Evolutionary conservation across 2,113 vertebrate genomes (phyloP).

Genomic region (Crocuta crocuta): DNA sequence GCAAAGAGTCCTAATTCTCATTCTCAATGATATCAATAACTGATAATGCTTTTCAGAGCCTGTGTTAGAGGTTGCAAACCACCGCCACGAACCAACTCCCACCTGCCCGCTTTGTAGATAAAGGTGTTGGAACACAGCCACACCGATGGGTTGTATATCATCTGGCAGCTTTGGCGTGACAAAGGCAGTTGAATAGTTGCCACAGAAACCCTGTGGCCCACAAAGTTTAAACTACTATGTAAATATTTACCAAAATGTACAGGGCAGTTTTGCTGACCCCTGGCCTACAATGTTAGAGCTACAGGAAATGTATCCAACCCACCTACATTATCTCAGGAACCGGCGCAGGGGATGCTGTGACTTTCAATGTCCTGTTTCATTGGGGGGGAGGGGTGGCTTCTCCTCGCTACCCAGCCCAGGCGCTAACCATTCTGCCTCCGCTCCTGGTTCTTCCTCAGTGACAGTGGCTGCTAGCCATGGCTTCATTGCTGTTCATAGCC

Average conservation of each 20-base stretch:
- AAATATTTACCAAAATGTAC: background rate
- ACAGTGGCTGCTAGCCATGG: background rate
- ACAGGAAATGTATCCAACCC: background rate
- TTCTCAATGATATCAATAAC: background rate
- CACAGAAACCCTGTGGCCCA: background rate
- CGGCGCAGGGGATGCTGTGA: background rate
- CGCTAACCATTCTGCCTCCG: background rate
- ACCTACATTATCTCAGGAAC: background rate
- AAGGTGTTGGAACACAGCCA: background rate
- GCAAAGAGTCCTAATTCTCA: background rate
- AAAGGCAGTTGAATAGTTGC: background rate
- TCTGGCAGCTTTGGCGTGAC: background rate
- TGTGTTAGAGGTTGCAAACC: background rate
- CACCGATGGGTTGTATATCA: background rate
- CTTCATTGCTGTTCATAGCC: background rate
- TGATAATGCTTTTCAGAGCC: slow-evolving; percentile 6
- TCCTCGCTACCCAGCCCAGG: background rate
- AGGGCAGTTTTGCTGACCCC: background rate
- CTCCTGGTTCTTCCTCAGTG: background rate
- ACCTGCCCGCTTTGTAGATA: background rate
- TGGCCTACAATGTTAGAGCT: background rate
- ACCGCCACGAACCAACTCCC: background rate
- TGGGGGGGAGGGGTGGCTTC: background rate
- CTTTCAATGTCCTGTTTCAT: background rate
- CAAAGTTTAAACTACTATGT: background rate